These are phyloP conservation scores for Anthoscopus minutus DNA, from an alignment of 2,113 vertebrate species.

Conservation along the genomic window DNA sequence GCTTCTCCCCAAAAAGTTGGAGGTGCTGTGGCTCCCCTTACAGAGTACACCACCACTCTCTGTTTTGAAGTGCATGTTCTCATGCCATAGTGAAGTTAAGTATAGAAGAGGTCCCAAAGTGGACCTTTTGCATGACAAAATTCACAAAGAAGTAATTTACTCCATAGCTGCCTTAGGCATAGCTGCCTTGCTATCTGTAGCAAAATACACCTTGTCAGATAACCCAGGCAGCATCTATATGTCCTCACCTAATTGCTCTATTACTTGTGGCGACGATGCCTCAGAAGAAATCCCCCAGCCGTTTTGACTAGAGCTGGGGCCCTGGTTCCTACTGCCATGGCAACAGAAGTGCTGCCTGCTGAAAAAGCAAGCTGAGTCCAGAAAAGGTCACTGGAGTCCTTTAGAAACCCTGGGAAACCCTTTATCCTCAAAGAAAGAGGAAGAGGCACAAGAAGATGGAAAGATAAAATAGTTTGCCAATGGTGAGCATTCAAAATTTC, in stretches of 20 bases:
- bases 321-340: background rate
- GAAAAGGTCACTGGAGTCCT: background rate
- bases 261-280: background rate
- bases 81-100: background rate
- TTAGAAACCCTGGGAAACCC: background rate
- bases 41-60: background rate
- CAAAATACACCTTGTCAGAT: background rate
- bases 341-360: background rate
- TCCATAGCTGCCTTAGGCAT: background rate
- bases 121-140: background rate
- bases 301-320: background rate
- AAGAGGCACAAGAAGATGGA: background rate
- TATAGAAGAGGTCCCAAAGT: background rate
- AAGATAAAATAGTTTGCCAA: background rate
- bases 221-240: background rate
- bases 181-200: background rate
- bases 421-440: background rate
- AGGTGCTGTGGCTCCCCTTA: background rate
- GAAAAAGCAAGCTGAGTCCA: background rate
- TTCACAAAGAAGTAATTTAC: background rate
- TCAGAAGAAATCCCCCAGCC: background rate
- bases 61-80: rapidly evolving
- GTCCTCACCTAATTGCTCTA: background rate
- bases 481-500: background rate
- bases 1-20: background rate